Evolutionary conservation across 2,113 vertebrate species (phyloP).

Genomic region (Pseudorasbora parva): DNA sequence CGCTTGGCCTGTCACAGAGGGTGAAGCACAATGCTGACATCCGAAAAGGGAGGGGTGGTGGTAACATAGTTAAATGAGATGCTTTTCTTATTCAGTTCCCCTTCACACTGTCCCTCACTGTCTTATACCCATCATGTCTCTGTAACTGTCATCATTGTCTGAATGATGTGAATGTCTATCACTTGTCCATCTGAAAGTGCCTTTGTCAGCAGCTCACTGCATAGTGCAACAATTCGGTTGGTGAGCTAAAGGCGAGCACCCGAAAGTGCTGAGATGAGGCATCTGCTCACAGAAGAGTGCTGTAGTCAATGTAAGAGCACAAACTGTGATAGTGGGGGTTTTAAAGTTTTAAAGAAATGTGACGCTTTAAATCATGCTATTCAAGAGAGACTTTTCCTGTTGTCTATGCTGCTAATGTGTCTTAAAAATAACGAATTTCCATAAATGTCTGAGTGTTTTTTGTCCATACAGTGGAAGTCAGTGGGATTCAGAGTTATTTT

Average conservation of each 20-base stretch:
- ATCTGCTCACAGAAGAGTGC: neutral
- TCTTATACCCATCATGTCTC: neutral
- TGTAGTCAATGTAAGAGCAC: neutral
- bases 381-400: neutral
- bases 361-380: neutral
- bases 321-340: neutral
- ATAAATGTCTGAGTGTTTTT: neutral
- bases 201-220: neutral
- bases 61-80: constrained; percentile 24
- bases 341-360: neutral
- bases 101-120: neutral
- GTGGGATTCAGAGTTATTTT: neutral
- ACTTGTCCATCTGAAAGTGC: neutral
- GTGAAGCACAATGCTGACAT: constrained; percentile 59
- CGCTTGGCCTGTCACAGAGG: constrained; percentile 69
- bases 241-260: constrained; percentile 10
- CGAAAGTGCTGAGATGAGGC: constrained; percentile 13
- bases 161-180: neutral
- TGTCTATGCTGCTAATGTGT: neutral
- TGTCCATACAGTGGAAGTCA: neutral
- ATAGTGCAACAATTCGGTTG: neutral
- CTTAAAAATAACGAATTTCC: too few species aligned
- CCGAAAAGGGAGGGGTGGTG: constrained; percentile 29
- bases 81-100: constrained; percentile 20
- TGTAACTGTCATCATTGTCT: constrained; percentile 22